phyloP scores from a whole-genome alignment of 2,113 vertebrate species.

The Colinus virginianus region DNA sequence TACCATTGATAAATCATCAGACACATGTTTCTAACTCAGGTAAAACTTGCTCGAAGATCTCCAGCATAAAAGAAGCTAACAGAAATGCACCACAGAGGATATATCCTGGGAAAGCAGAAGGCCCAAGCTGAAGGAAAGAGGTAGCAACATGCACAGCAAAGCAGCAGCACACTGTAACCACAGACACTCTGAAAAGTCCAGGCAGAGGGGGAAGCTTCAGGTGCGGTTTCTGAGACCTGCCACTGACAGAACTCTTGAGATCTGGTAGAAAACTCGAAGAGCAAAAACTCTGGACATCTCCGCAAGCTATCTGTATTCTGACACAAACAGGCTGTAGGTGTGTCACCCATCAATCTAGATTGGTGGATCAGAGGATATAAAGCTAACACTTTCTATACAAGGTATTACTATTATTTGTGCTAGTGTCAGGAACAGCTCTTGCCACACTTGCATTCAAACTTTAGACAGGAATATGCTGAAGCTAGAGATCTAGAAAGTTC shows the following conservation, averaged over 20 bases:
- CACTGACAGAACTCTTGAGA: not conserved
- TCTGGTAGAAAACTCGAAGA: not conserved
- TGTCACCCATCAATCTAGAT: not conserved
- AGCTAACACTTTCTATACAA: not conserved
- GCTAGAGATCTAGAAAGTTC: not conserved
- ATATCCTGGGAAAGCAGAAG: not conserved
- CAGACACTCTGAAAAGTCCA: not conserved
- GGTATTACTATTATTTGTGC: not conserved
- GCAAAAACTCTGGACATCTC: not conserved
- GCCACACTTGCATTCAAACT: not conserved
- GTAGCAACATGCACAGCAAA: slow-evolving; percentile 38
- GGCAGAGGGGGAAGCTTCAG: not conserved
- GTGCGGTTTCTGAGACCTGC: not conserved
- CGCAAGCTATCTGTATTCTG: not conserved
- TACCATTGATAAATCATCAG: not conserved
- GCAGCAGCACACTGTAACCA: slow-evolving; percentile 15
- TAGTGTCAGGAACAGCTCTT: not conserved
- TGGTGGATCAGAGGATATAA: slow-evolving; percentile 67
- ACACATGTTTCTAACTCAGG: not conserved
- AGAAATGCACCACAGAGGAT: not conserved
- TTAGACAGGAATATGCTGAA: not conserved
- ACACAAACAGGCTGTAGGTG: not conserved
- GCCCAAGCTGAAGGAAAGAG: slow-evolving; percentile 1
- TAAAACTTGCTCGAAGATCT: not conserved
- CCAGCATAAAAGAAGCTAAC: not conserved